A percentile compares a stretch with the other conserved stretches of the same genome.
These are phyloP conservation scores for Emydocephalus ijimae DNA, from an alignment of 2,113 vertebrate genomes.

Conservation along the genomic window DNA sequence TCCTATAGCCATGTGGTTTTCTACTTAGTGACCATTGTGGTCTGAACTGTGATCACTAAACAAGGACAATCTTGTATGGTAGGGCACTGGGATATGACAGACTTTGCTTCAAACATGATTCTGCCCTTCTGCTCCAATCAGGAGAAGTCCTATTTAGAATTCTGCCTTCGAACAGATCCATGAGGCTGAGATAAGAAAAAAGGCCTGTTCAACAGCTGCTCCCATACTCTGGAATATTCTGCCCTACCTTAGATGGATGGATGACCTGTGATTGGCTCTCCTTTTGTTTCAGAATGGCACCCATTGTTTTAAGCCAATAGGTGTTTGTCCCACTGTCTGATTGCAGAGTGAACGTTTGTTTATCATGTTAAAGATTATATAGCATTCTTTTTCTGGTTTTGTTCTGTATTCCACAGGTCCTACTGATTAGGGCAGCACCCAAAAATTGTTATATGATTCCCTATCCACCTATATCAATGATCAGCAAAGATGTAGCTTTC, in stretches of 20 bases:
- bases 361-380: background rate
- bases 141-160: too few species aligned
- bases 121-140: background rate
- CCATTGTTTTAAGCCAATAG: background rate
- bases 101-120: background rate
- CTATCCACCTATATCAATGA: background rate
- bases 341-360: background rate
- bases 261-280: background rate
- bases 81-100: background rate
- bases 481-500: background rate
- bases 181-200: too few species aligned
- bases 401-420: background rate
- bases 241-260: background rate
- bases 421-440: background rate
- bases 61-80: background rate
- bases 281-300: background rate
- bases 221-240: too few species aligned
- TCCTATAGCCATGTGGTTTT: too few species aligned
- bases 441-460: background rate
- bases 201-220: too few species aligned
- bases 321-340: background rate
- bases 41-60: background rate
- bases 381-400: background rate
- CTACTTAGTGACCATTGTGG: background rate
- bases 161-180: too few species aligned